Conservation (phyloP, 2,797 vertebrate genomes). For the Notamacropus eugenii region DNA sequence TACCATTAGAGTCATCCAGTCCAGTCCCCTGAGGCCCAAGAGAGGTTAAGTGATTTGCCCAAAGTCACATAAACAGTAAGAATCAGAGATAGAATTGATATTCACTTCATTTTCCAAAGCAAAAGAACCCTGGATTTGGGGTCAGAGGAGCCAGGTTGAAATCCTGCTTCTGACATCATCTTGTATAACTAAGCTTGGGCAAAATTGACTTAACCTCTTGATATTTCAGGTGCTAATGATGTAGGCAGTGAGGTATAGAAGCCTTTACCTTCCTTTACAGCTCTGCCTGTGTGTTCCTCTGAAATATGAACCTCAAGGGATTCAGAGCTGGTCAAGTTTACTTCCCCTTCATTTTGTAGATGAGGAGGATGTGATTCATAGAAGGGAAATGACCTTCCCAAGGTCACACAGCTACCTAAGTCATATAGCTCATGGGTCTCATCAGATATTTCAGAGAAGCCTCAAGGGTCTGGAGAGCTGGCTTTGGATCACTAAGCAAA, state of each 20-base stretch:
- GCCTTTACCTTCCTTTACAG: neutral
- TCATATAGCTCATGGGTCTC: neutral
- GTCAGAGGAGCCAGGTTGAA: neutral
- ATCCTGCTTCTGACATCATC: neutral
- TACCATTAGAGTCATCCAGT: neutral
- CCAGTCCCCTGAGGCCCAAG: neutral
- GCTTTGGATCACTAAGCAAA: neutral
- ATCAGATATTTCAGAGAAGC: neutral
- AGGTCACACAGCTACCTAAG: neutral
- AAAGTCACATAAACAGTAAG: neutral
- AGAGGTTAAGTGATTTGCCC: neutral
- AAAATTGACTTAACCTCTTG: neutral
- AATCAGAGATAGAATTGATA: neutral
- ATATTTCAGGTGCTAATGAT: neutral
- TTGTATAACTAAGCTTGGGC: neutral
- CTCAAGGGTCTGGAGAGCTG: neutral
- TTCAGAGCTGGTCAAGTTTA: neutral
- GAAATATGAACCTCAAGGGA: neutral
- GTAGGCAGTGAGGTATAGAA: neutral
- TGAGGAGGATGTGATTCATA: neutral
- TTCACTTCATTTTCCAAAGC: neutral
- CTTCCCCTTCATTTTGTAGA: neutral
- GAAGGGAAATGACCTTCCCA: neutral
- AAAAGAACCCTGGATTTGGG: neutral
- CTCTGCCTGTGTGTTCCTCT: neutral